Conservation (phyloP, 2,888 invertebrate species). For the Callyntrura sp. region DNA sequence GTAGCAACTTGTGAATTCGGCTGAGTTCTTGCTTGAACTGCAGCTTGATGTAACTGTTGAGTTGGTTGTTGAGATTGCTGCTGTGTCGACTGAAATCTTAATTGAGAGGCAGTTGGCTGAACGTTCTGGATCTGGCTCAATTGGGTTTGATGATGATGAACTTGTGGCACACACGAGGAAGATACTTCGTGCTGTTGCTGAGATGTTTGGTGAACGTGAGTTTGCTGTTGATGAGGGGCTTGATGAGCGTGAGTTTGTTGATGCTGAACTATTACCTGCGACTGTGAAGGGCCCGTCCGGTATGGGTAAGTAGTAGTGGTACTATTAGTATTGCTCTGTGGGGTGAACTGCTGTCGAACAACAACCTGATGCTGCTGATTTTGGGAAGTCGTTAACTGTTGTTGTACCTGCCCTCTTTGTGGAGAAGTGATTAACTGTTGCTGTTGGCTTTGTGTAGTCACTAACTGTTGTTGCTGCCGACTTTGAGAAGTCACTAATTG, state of each 20-base stretch:
- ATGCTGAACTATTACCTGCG: not conserved
- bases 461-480: not conserved
- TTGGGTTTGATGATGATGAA: conserved; percentile 32
- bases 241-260: not conserved
- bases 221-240: not conserved
- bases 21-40: not conserved
- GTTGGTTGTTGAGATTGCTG: conserved; percentile 8
- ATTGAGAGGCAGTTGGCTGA: not conserved
- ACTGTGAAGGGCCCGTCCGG: not conserved
- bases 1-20: conserved; percentile 1
- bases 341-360: not conserved
- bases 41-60: not conserved
- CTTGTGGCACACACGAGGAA: not conserved
- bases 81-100: not conserved
- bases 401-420: conserved; percentile 15
- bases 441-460: not conserved
- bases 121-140: not conserved
- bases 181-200: conserved; percentile 16
- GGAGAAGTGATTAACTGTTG: too few relatives aligned
- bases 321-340: not conserved
- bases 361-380: not conserved
- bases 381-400: not conserved
- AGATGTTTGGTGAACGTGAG: not conserved
- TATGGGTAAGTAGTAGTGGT: conserved; percentile 4
- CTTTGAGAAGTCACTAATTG: not conserved